phyloP scores from a whole-genome alignment of 2,888 invertebrate species.

The Ormyrus rosae region DNA sequence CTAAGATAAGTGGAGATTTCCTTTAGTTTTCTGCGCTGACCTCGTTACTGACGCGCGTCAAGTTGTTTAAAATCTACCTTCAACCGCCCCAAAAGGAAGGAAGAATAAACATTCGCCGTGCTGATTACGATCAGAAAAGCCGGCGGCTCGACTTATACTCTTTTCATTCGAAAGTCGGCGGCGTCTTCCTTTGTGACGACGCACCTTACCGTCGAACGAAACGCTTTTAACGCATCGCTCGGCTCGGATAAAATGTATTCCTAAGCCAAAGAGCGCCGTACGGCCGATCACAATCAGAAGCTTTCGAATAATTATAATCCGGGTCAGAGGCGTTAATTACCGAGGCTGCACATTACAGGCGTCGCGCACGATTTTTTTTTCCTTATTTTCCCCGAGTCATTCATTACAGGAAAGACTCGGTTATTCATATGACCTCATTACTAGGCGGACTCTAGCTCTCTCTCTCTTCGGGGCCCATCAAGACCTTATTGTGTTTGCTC shows the following conservation, averaged over 20 bases:
- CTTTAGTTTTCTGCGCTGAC: not conserved
- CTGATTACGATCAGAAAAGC: no score
- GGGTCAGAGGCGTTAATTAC: slow-evolving; percentile 46
- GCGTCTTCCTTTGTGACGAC: no score
- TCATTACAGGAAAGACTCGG: slow-evolving; percentile 39
- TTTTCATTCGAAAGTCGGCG: no score
- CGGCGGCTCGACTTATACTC: no score
- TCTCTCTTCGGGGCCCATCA: slow-evolving; percentile 21
- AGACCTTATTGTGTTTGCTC: slow-evolving; percentile 25
- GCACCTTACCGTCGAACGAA: not conserved
- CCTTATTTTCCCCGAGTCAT: slow-evolving; percentile 20
- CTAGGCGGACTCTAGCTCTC: not conserved
- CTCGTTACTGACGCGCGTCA: not conserved
- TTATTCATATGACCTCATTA: slow-evolving; percentile 52
- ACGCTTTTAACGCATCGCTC: not conserved
- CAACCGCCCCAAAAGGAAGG: no score
- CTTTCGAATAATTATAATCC: slow-evolving; percentile 27
- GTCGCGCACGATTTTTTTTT: not conserved
- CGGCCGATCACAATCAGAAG: slow-evolving; percentile 3
- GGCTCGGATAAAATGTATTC: not conserved
- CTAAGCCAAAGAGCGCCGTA: not conserved
- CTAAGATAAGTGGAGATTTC: slow-evolving; percentile 9
- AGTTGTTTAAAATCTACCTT: not conserved
- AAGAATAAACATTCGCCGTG: no score
- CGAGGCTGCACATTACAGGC: not conserved